phyloP scores from a whole-genome alignment of 1,140 invertebrate genomes.

The Glossosoma conforme region DNA sequence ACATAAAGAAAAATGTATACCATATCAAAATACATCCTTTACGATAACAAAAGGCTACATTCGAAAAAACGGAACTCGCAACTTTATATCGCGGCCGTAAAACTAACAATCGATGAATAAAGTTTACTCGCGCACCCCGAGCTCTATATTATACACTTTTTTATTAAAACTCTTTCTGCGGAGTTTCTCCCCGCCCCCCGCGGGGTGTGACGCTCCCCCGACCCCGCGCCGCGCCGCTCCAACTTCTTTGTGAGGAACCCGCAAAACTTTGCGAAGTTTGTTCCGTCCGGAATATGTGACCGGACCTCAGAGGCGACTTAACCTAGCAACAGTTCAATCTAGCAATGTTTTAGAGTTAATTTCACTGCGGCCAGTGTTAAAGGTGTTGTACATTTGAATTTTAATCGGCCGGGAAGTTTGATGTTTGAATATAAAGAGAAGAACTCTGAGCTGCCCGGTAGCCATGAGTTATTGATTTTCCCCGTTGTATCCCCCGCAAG shows the following conservation, averaged over 20 bases:
- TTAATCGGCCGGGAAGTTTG: slow-evolving; percentile 51
- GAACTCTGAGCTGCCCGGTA: slow-evolving; percentile 35
- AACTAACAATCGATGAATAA: slow-evolving; percentile 19
- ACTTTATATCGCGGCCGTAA: slow-evolving; percentile 9
- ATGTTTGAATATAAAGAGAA: slow-evolving; percentile 47
- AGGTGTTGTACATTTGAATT: too few relatives aligned
- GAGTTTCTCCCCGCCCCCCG: slow-evolving; percentile 35
- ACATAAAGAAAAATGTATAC: too few relatives aligned
- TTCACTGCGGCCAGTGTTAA: too few relatives aligned
- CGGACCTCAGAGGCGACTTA: too few relatives aligned
- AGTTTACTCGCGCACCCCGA: slow-evolving; percentile 16
- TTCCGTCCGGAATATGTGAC: slow-evolving; percentile 42
- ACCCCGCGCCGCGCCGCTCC: slow-evolving; percentile 28
- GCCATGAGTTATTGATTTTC: slow-evolving; percentile 55
- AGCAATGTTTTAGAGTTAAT: too few relatives aligned
- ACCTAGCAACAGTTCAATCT: too few relatives aligned
- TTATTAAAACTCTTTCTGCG: slow-evolving; percentile 25
- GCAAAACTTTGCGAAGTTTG: slow-evolving; percentile 50
- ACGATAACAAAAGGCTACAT: too few relatives aligned
- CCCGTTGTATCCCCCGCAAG: slow-evolving; percentile 47
- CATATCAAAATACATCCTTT: too few relatives aligned
- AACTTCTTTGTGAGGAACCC: slow-evolving; percentile 50
- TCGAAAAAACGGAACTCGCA: too few relatives aligned
- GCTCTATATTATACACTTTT: slow-evolving; percentile 17
- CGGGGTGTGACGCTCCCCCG: slow-evolving; percentile 28